Evolutionary conservation across 2,888 invertebrate genomes (phyloP).

Genomic region (Galeruca laticollis): DNA sequence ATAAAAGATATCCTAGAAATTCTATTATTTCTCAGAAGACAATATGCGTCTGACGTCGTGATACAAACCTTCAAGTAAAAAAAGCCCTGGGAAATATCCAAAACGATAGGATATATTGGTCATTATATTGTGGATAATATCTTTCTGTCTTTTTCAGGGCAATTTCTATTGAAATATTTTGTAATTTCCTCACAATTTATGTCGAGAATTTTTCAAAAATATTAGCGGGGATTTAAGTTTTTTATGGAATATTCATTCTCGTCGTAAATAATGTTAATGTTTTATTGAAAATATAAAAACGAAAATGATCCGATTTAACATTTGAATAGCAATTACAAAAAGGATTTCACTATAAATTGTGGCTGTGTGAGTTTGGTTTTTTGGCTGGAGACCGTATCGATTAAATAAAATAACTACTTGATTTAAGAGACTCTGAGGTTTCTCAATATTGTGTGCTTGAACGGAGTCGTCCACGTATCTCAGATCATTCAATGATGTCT

Average conservation of each 20-base stretch:
- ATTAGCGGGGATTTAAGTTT: conserved; percentile 6
- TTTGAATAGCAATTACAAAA: too few species aligned
- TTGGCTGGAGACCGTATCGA: too few species aligned
- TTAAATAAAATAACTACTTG: too few species aligned
- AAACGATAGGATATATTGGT: conserved; percentile 39
- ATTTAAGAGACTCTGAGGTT: too few species aligned
- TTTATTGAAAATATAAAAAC: background rate
- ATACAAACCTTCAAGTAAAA: conserved; percentile 23
- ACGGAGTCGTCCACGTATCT: too few species aligned
- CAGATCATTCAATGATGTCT: too few species aligned
- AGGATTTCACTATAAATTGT: too few species aligned
- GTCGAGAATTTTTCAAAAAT: conserved; percentile 37
- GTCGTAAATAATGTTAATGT: background rate
- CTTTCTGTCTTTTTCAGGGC: conserved; percentile 42
- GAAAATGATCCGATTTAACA: too few species aligned
- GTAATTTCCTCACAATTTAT: conserved; percentile 37
- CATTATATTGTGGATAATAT: conserved; percentile 42
- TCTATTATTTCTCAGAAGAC: background rate
- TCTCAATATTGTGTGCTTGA: too few species aligned
- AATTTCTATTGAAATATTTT: conserved; percentile 44
- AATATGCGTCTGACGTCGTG: conserved; percentile 9
- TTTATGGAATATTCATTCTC: background rate
- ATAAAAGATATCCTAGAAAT: background rate
- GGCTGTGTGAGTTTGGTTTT: too few species aligned
- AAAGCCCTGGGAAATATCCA: conserved; percentile 31